Evolutionary conservation across 2,113 vertebrate genomes (phyloP).

Genomic region (Antidorcas marsupialis): DNA sequence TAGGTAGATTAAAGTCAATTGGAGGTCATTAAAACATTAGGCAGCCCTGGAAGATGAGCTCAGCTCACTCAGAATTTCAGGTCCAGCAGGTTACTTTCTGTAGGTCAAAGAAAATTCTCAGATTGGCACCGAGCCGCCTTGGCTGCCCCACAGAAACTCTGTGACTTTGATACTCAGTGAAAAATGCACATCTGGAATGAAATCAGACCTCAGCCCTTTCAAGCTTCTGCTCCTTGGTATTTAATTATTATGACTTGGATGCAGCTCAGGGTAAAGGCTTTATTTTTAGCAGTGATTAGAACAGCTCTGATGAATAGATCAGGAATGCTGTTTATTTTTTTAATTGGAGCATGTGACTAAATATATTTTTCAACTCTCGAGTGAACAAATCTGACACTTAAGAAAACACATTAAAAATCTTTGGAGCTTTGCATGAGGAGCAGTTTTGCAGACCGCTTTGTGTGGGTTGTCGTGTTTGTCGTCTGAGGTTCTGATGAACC

Average conservation of each 20-base stretch:
- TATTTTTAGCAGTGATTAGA: constrained; percentile 48
- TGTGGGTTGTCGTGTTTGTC: background rate
- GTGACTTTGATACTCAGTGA: constrained; percentile 8
- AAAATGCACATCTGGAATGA: constrained; percentile 13
- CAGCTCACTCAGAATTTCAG: constrained; percentile 26
- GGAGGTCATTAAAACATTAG: constrained; percentile 39
- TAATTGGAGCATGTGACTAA: background rate
- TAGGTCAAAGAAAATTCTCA: background rate
- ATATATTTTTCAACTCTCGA: constrained; percentile 35
- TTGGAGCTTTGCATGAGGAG: background rate
- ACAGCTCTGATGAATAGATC: background rate
- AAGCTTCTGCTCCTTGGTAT: background rate
- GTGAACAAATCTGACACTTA: constrained; percentile 26
- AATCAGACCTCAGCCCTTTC: background rate
- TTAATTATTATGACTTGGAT: constrained; percentile 54
- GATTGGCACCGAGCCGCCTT: background rate
- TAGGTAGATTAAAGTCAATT: constrained; percentile 1
- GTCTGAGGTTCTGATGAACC: background rate
- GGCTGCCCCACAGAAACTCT: background rate
- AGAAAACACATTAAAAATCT: constrained; percentile 16
- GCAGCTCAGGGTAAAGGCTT: background rate
- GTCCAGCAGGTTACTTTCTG: background rate
- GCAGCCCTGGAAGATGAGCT: background rate
- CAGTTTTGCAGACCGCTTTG: background rate
- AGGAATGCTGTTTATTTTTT: constrained; percentile 26